Percentiles rank a stretch among this genome's conserved stretches.
phyloP scores from a whole-genome alignment of 2,797 vertebrate genomes.

The Sphaeramia orbicularis region DNA sequence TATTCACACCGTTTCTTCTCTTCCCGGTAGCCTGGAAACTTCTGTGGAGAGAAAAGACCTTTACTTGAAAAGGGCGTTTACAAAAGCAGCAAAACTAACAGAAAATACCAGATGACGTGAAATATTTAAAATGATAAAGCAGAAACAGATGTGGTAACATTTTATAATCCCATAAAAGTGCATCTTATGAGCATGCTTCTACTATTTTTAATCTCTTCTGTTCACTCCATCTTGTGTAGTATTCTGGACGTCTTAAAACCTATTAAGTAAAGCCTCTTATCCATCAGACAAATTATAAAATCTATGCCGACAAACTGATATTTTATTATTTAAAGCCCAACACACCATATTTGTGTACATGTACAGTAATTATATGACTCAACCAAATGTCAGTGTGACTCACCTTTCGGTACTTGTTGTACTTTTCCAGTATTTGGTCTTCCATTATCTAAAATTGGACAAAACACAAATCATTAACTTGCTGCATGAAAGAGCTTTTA shows the following conservation, averaged over 20 bases:
- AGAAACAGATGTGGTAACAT: not conserved
- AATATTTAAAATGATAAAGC: not conserved
- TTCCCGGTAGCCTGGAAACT: conserved; percentile 88
- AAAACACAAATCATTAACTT: conserved; percentile 23
- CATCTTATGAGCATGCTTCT: too few relatives aligned
- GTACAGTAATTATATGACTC: not conserved
- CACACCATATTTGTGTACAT: too few relatives aligned
- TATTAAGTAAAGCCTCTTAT: too few relatives aligned
- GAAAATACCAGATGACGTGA: not conserved
- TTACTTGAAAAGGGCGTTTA: not conserved
- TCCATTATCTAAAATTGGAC: conserved; percentile 85
- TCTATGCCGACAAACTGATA: too few relatives aligned
- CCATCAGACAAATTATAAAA: too few relatives aligned
- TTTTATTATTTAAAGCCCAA: too few relatives aligned
- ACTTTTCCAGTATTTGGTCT: conserved; percentile 89
- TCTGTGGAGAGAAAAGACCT: conserved; percentile 68
- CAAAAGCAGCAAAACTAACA: not conserved
- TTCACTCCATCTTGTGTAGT: too few relatives aligned
- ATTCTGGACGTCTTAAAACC: too few relatives aligned
- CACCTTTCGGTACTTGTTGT: conserved; percentile 90
- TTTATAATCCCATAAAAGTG: too few relatives aligned
- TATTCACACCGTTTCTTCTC: conserved; percentile 90
- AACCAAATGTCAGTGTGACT: conserved; percentile 34
- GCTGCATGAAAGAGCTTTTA: not conserved
- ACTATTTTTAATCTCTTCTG: too few relatives aligned